Conservation (phyloP, 2,888 invertebrate genomes). For the Chrysodeixis includens region DNA sequence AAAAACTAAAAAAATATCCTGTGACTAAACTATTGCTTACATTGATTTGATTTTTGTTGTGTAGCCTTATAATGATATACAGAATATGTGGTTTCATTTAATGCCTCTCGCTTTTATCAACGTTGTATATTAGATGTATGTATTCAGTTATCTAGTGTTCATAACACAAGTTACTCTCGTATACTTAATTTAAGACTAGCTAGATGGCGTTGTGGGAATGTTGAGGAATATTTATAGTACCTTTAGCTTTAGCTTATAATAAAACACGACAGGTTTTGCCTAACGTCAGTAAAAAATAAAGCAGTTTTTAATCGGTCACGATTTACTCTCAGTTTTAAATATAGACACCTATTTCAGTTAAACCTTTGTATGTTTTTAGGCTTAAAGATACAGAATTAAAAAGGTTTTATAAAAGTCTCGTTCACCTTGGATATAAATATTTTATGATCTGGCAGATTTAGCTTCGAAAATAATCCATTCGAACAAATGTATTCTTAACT, state of each 20-base stretch:
- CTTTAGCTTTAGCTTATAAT: conserved; percentile 40
- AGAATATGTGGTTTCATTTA: no score
- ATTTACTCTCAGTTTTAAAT: conserved; percentile 29
- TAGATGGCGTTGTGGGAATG: no score
- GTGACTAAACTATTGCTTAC: no score
- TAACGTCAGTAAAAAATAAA: conserved; percentile 33
- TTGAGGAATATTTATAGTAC: no score
- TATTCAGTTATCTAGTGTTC: no score
- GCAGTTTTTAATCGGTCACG: conserved; percentile 40
- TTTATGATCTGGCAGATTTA: background rate
- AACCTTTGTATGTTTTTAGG: background rate
- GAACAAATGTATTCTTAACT: background rate
- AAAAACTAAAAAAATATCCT: no score
- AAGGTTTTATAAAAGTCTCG: background rate
- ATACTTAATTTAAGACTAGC: no score
- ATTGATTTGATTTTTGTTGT: no score
- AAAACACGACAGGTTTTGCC: conserved; percentile 28
- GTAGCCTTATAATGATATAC: no score
- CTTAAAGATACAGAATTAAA: background rate
- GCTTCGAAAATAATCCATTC: background rate
- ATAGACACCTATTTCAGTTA: background rate
- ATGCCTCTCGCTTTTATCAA: no score
- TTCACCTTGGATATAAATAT: conserved; percentile 4
- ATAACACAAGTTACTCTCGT: no score
- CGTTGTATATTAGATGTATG: no score